Conservation (phyloP, 2,888 invertebrate species). For the Spisula subtruncata region DNA sequence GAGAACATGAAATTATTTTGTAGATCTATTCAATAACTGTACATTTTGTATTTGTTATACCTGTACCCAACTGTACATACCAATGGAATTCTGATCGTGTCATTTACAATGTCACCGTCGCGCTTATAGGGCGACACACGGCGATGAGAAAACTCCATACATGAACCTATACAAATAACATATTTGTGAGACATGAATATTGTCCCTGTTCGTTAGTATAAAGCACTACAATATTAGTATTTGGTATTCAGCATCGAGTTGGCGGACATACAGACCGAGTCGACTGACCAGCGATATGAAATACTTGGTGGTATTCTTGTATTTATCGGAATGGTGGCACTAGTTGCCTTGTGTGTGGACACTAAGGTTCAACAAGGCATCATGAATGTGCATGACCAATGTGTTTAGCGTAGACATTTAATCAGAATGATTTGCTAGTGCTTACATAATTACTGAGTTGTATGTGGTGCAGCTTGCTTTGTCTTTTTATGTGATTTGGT, state of each 20-base stretch:
- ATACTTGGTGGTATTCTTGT: constrained; percentile 23
- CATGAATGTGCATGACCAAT: neutral
- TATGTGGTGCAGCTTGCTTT: neutral
- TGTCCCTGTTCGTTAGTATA: too few species aligned
- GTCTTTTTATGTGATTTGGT: too few species aligned
- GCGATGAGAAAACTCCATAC: too few species aligned
- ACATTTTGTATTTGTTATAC: too few species aligned
- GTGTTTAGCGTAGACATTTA: neutral
- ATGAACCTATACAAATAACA: too few species aligned
- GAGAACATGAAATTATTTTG: too few species aligned
- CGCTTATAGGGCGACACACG: too few species aligned
- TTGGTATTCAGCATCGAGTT: neutral
- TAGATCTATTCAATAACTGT: too few species aligned
- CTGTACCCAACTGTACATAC: too few species aligned
- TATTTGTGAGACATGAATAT: too few species aligned
- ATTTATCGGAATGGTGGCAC: neutral
- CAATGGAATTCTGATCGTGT: too few species aligned
- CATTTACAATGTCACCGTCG: too few species aligned
- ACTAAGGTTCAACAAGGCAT: constrained; percentile 2
- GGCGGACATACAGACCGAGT: neutral
- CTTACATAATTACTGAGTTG: neutral
- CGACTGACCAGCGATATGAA: neutral
- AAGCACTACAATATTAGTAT: neutral
- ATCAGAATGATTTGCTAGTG: neutral
- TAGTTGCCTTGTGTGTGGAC: constrained; percentile 26